These are phyloP conservation scores for Tridacna gigas DNA, from an alignment of 2,888 invertebrate species.

Conservation along the genomic window DNA sequence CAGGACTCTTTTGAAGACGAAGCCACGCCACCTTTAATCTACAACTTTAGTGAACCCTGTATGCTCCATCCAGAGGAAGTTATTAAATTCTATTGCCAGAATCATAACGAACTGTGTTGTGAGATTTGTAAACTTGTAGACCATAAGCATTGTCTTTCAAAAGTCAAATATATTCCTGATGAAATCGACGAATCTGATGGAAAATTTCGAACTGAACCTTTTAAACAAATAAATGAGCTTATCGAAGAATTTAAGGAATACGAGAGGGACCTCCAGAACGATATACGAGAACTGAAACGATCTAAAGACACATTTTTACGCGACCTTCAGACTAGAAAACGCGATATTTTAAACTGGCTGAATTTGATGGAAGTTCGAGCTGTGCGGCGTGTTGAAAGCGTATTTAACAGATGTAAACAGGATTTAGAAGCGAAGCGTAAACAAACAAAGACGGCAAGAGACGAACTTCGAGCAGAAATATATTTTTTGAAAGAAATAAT, in stretches of 20 bases:
- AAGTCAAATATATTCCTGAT: slow-evolving; percentile 49
- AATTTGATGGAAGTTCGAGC: slow-evolving; percentile 62
- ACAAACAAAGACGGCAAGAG: slow-evolving; percentile 37
- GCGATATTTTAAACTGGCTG: slow-evolving; percentile 54
- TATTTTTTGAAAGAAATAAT: slow-evolving; percentile 59
- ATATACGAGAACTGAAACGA: slow-evolving; percentile 47
- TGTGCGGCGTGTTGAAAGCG: slow-evolving; percentile 41
- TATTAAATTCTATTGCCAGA: slow-evolving; percentile 45
- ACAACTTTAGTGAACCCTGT: slow-evolving; percentile 45
- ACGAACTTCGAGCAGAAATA: slow-evolving; percentile 50
- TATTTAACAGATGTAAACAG: slow-evolving; percentile 47
- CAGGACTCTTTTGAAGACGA: slow-evolving; percentile 22
- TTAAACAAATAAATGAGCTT: slow-evolving; percentile 37
- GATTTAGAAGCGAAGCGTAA: slow-evolving; percentile 50
- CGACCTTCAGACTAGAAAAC: slow-evolving; percentile 51
- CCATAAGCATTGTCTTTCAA: slow-evolving; percentile 40
- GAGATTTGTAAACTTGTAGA: slow-evolving; percentile 44
- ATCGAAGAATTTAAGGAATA: slow-evolving; percentile 52
- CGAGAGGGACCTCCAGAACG: slow-evolving; percentile 48
- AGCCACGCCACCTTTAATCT: background rate
- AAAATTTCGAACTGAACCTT: slow-evolving; percentile 24
- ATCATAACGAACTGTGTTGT: slow-evolving; percentile 45
- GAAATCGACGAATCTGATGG: background rate
- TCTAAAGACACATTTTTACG: slow-evolving; percentile 51
- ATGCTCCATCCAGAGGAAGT: slow-evolving; percentile 31